Percentiles rank a stretch among this genome's conserved stretches.
These are phyloP conservation scores for Drosophila villosipedis DNA, from an alignment of 2,888 invertebrate genomes.

Conservation along the genomic window DNA sequence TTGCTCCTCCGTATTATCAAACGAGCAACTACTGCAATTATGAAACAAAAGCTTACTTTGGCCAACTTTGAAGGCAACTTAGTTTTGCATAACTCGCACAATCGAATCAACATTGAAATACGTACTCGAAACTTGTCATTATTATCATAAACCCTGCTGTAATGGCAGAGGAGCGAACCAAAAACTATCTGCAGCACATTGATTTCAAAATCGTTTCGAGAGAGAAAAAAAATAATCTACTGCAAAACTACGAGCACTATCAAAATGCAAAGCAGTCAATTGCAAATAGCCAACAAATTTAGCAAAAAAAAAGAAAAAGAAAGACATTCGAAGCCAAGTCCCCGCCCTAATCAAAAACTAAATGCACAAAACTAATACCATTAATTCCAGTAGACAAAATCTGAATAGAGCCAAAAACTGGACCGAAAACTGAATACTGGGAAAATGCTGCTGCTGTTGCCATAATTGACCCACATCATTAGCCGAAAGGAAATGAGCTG, in stretches of 20 bases:
- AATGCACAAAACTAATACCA: conserved; percentile 80
- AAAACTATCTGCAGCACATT: conserved; percentile 68
- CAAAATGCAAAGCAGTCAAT: conserved; percentile 48
- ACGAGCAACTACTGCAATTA: conserved; percentile 29
- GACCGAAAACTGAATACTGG: conserved; percentile 38
- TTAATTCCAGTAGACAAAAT: conserved; percentile 81
- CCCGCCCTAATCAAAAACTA: conserved; percentile 76
- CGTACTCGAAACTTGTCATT: conserved; percentile 35
- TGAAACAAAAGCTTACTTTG: conserved; percentile 30
- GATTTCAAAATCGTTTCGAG: conserved; percentile 50
- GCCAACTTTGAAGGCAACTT: conserved; percentile 30
- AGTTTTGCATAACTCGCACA: conserved; percentile 44
- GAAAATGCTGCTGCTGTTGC: conserved; percentile 49
- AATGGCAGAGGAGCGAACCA: conserved; percentile 1
- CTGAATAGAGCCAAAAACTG: conserved; percentile 63
- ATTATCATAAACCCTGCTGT: conserved; percentile 42
- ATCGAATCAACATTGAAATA: conserved; percentile 41
- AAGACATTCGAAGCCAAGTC: conserved; percentile 27
- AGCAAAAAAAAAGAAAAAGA: conserved; percentile 10
- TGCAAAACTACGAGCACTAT: conserved; percentile 30
- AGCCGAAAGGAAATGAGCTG: conserved; percentile 79
- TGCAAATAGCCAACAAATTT: conserved; percentile 56
- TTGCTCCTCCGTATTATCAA: conserved; percentile 9
- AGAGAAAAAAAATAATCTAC: conserved; percentile 5
- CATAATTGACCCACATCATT: conserved; percentile 80